Conservation (phyloP, 2,888 invertebrate genomes). For the Heterodera filipjevi region DNA sequence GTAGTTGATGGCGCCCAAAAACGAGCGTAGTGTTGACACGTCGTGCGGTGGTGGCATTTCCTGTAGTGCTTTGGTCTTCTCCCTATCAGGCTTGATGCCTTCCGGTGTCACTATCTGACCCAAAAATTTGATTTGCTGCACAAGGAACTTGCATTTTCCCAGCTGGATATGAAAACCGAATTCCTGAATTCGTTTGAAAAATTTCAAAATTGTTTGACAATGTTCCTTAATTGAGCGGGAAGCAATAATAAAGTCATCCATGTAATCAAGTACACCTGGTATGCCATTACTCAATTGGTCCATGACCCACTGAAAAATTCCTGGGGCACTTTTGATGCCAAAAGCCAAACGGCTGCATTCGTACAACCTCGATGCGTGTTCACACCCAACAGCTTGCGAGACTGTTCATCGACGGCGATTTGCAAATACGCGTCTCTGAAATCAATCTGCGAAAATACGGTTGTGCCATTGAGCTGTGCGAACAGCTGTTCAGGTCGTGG, state of each 20-base stretch:
- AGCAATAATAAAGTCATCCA: conserved; percentile 43
- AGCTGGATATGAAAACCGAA: background rate
- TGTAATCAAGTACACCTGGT: conserved; percentile 36
- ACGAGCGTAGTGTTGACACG: conserved; percentile 26
- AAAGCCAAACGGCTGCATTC: conserved; percentile 48
- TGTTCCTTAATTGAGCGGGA: conserved; percentile 34
- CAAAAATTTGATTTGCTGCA: conserved; percentile 4
- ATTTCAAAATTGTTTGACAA: conserved; percentile 50
- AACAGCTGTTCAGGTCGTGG: conserved; percentile 47
- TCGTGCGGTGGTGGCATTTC: conserved; percentile 30
- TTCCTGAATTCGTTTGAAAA: conserved; percentile 4
- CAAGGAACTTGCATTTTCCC: conserved; percentile 6
- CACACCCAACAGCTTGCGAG: conserved; percentile 36
- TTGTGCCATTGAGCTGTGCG: conserved; percentile 41
- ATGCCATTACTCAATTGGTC: conserved; percentile 44
- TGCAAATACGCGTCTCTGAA: conserved; percentile 49
- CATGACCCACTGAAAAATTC: conserved; percentile 48
- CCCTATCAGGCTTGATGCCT: background rate
- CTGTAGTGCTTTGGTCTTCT: background rate
- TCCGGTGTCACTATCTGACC: conserved; percentile 38
- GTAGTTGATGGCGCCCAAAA: conserved; percentile 26
- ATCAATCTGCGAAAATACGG: conserved; percentile 45
- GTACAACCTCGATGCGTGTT: conserved; percentile 51
- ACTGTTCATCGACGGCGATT: conserved; percentile 40
- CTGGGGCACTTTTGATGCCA: conserved; percentile 49